Conservation (phyloP, 2,888 invertebrate genomes). For the Drosophila pseudotalamancana region DNA sequence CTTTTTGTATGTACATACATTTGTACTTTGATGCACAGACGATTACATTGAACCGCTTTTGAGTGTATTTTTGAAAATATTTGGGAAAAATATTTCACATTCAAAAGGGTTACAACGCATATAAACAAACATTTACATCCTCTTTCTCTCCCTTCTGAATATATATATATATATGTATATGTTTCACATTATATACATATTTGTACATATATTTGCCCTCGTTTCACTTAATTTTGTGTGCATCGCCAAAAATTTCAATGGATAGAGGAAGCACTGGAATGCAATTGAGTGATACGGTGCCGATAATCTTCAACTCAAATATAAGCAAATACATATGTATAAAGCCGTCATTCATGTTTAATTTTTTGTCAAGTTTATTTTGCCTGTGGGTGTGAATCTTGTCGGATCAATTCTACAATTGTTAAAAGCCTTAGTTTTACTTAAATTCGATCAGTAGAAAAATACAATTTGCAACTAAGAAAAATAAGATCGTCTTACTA, state of each 20-base stretch:
- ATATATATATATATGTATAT: no score
- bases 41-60: conserved; percentile 67
- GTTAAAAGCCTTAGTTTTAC: no score
- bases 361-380: not conserved
- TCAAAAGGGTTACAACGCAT: conserved; percentile 68
- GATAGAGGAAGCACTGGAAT: conserved; percentile 13
- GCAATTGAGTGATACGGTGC: conserved; percentile 13
- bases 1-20: not conserved
- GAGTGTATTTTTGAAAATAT: conserved; percentile 57
- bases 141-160: no score
- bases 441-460: not conserved
- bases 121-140: conserved; percentile 72
- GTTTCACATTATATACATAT: no score
- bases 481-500: no score
- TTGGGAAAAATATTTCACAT: conserved; percentile 72
- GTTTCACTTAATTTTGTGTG: conserved; percentile 53
- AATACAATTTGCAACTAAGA: no score
- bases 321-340: not conserved
- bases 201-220: conserved; percentile 43
- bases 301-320: conserved; percentile 18
- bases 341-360: not conserved
- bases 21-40: conserved; percentile 17
- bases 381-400: no score
- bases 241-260: conserved; percentile 24
- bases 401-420: no score